Percentiles rank a stretch among this genome's conserved stretches.
phyloP scores from a whole-genome alignment of 2,113 vertebrate genomes.

The Lepisosteus oculatus region DNA sequence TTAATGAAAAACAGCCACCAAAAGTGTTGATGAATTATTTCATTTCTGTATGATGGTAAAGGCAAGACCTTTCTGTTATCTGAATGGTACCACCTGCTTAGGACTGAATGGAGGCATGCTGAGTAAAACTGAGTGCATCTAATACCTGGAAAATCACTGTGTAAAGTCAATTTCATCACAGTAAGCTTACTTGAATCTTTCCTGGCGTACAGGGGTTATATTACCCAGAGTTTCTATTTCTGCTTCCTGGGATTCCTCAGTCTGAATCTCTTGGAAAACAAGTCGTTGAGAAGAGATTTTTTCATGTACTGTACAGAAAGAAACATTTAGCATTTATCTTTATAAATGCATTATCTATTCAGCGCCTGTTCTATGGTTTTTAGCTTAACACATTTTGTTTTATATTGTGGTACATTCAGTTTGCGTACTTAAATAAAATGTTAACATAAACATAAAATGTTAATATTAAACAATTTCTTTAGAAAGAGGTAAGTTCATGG shows the following conservation, averaged over 20 bases:
- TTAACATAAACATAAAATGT: too few species aligned
- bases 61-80: slow-evolving; percentile 28
- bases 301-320: too few species aligned
- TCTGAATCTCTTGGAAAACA: background rate
- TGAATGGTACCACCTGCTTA: slow-evolving; percentile 31
- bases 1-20: slow-evolving; percentile 36
- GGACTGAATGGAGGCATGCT: slow-evolving; percentile 25
- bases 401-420: too few species aligned
- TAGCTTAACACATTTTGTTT: too few species aligned
- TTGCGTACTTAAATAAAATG: too few species aligned
- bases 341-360: too few species aligned
- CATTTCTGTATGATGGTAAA: slow-evolving; percentile 32
- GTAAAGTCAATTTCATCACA: slow-evolving; percentile 15
- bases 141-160: slow-evolving; percentile 11
- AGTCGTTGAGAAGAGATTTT: too few species aligned
- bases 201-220: background rate
- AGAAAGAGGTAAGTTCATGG: too few species aligned
- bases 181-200: background rate
- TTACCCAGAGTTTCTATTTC: slow-evolving; percentile 18
- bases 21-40: slow-evolving; percentile 33
- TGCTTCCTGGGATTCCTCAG: background rate
- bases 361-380: too few species aligned
- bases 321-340: too few species aligned
- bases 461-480: too few species aligned
- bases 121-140: background rate